Evolutionary conservation across 1,140 invertebrate genomes (phyloP).

Genomic region (Zaprionus lachaisei): DNA sequence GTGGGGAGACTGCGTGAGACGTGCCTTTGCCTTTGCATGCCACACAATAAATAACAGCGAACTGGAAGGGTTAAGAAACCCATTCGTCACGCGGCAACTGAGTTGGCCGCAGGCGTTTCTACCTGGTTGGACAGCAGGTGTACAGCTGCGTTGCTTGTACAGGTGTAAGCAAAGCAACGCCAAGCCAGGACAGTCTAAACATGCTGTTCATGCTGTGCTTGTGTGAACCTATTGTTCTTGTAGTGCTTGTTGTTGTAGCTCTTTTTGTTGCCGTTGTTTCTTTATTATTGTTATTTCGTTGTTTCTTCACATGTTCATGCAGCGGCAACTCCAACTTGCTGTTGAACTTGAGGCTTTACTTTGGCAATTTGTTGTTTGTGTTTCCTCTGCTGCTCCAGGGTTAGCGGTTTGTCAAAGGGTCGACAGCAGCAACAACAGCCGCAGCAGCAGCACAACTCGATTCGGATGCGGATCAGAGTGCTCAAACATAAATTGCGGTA

Average conservation of each 20-base stretch:
- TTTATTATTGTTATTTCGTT: conserved; percentile 10
- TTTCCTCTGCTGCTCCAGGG: conserved; percentile 6
- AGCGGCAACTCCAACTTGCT: background rate
- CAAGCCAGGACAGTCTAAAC: background rate
- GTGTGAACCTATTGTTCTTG: background rate
- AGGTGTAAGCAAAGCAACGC: conserved; percentile 38
- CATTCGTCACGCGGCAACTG: conserved; percentile 51
- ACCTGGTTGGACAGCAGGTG: conserved; percentile 5
- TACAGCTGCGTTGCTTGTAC: background rate
- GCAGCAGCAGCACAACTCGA: background rate
- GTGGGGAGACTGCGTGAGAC: background rate
- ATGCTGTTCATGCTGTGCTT: conserved; percentile 16
- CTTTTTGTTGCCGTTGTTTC: conserved; percentile 5
- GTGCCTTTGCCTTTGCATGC: conserved; percentile 33
- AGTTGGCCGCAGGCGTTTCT: conserved; percentile 40
- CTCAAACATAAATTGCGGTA: conserved; percentile 27
- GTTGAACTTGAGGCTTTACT: conserved; percentile 37
- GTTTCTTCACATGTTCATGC: background rate
- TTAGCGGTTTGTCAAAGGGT: conserved; percentile 36
- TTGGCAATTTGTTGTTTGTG: conserved; percentile 40
- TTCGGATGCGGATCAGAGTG: conserved; percentile 30
- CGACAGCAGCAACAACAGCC: background rate
- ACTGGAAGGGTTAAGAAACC: conserved; percentile 54
- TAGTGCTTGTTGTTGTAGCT: background rate
- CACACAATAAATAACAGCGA: conserved; percentile 43